Evolutionary conservation across 2,888 invertebrate species (phyloP).

Genomic region (Bellardia pandia): DNA sequence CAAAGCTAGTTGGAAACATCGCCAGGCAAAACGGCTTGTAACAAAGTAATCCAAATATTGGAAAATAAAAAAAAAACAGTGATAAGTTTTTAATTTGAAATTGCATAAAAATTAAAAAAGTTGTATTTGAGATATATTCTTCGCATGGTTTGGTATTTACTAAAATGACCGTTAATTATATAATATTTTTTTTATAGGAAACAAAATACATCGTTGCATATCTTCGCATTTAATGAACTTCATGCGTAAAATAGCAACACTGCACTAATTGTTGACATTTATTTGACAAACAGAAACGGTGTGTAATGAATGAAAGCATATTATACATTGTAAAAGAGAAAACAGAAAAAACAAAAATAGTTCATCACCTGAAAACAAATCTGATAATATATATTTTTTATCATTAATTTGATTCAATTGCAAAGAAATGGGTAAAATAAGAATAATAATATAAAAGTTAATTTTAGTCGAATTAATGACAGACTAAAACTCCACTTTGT

Average conservation of each 20-base stretch:
- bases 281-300: not conserved
- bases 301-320: not conserved
- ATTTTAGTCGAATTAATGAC: not conserved
- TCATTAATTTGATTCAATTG: not conserved
- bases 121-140: too few relatives aligned
- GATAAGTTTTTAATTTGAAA: too few relatives aligned
- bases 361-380: not conserved
- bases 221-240: too few relatives aligned
- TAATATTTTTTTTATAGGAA: too few relatives aligned
- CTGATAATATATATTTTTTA: not conserved
- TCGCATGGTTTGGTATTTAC: too few relatives aligned
- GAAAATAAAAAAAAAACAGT: too few relatives aligned
- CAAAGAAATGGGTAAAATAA: conserved; percentile 19
- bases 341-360: not conserved
- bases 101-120: too few relatives aligned
- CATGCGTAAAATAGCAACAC: not conserved
- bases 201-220: too few relatives aligned
- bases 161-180: too few relatives aligned
- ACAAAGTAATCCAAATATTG: too few relatives aligned
- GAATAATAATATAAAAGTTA: not conserved
- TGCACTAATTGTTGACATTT: conserved; percentile 28
- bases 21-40: too few relatives aligned
- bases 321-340: not conserved
- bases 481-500: not conserved
- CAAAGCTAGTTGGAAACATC: too few relatives aligned